Evolutionary conservation across 1,140 invertebrate genomes (phyloP).

Genomic region (Charaxes varanes): DNA sequence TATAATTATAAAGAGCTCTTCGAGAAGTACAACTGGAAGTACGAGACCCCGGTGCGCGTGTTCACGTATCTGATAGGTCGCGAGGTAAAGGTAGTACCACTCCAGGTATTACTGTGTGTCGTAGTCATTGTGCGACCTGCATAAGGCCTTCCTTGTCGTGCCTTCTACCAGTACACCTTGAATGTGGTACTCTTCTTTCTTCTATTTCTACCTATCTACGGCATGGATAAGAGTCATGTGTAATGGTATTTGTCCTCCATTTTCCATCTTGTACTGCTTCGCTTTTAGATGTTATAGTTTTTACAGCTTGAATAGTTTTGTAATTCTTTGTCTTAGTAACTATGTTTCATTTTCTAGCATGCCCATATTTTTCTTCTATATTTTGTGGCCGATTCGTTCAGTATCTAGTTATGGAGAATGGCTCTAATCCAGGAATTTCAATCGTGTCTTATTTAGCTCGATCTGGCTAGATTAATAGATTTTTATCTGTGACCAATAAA

Average conservation of each 20-base stretch:
- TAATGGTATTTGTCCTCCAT: slow-evolving; percentile 19
- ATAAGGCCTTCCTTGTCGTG: slow-evolving; percentile 63
- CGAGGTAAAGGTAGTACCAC: slow-evolving; percentile 80
- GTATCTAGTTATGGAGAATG: too few species aligned
- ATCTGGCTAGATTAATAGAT: too few species aligned
- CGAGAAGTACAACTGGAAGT: slow-evolving; percentile 88
- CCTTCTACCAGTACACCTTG: slow-evolving; percentile 64
- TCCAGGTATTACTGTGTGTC: slow-evolving; percentile 72
- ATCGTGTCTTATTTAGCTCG: too few species aligned
- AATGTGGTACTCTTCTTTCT: slow-evolving; percentile 61
- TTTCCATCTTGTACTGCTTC: slow-evolving; percentile 37
- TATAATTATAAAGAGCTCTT: slow-evolving; percentile 95
- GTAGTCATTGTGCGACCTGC: slow-evolving; percentile 71
- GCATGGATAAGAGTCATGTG: slow-evolving; percentile 20
- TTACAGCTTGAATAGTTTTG: slow-evolving; percentile 14
- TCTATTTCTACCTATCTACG: slow-evolving; percentile 23
- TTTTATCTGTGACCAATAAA: too few species aligned
- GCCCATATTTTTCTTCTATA: neutral
- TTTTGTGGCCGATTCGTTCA: too few species aligned
- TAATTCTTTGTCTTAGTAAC: slow-evolving; percentile 10
- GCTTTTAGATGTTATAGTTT: slow-evolving; percentile 16
- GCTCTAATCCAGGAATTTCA: too few species aligned
- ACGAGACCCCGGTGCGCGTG: slow-evolving; percentile 89
- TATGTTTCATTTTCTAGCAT: neutral
- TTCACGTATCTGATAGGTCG: slow-evolving; percentile 98